A percentile compares a stretch with the other conserved stretches of the same genome.
These are phyloP conservation scores for Pelobates cultripes DNA, from an alignment of 2,797 vertebrate genomes.

Conservation along the genomic window DNA sequence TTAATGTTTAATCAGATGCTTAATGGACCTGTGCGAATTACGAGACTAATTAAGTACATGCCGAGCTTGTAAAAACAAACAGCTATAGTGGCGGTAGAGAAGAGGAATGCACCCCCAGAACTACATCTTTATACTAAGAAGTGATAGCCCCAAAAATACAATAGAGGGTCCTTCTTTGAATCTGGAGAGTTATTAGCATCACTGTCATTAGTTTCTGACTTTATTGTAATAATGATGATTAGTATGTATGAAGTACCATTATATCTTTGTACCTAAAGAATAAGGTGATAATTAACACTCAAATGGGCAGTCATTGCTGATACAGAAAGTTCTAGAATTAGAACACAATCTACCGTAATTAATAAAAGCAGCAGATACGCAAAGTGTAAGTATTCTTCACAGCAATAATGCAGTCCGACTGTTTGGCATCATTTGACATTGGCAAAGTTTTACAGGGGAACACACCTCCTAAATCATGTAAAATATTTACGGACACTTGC, in stretches of 20 bases:
- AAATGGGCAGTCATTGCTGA: no score
- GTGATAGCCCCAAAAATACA: not conserved
- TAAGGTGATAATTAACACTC: not conserved
- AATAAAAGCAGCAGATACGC: no score
- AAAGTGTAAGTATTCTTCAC: no score
- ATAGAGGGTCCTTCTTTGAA: not conserved
- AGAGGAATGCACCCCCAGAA: constrained; percentile 23
- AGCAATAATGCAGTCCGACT: no score
- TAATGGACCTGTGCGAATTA: constrained; percentile 50
- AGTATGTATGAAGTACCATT: not conserved
- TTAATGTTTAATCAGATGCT: constrained; percentile 50
- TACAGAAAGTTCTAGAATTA: no score
- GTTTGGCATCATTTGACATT: no score
- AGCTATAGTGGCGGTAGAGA: constrained; percentile 39
- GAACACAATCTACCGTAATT: no score
- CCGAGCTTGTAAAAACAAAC: constrained; percentile 50
- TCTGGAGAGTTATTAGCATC: not conserved
- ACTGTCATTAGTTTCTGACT: not conserved
- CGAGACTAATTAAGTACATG: constrained; percentile 52
- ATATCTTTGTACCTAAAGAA: not conserved
- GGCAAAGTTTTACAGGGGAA: no score
- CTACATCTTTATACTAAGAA: constrained; percentile 15
- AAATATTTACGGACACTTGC: no score
- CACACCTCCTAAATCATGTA: no score
- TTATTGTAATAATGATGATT: not conserved